These are phyloP conservation scores for Amphimedon queenslandica DNA, from an alignment of 37 sponge, comb jelly and placozoan genomes.

Conservation along the genomic window DNA sequence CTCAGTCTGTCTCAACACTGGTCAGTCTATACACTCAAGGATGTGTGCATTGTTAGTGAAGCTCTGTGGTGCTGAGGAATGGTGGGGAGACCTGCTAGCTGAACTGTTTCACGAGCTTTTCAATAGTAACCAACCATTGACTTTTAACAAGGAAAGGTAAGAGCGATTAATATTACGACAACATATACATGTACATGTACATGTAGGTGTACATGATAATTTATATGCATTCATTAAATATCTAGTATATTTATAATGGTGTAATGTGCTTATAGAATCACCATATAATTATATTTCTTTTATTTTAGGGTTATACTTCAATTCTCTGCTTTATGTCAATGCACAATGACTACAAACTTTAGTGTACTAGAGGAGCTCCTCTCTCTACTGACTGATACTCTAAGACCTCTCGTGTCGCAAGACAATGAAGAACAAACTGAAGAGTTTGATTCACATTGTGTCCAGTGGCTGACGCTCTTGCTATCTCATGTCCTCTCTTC, in stretches of 20 bases:
- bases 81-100: slow-evolving; percentile 64
- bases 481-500: slow-evolving; percentile 54
- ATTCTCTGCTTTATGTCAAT: slow-evolving; percentile 50
- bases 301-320: slow-evolving; percentile 40
- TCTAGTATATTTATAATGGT: no score
- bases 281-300: neutral
- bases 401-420: neutral
- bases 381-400: neutral
- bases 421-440: neutral
- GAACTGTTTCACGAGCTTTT: slow-evolving; percentile 10
- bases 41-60: slow-evolving; percentile 45
- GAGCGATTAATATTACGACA: neutral
- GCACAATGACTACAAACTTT: slow-evolving; percentile 20
- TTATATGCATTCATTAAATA: no score
- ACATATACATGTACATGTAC: slow-evolving; percentile 4
- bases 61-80: slow-evolving; percentile 54
- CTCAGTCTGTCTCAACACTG: slow-evolving; percentile 52
- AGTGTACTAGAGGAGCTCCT: slow-evolving; percentile 28
- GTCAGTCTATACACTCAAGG: slow-evolving; percentile 44
- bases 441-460: slow-evolving; percentile 8
- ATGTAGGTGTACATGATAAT: no score
- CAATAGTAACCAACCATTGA: slow-evolving; percentile 9
- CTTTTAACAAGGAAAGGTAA: slow-evolving; percentile 58
- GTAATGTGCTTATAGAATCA: neutral
- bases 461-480: slow-evolving; percentile 49